These are phyloP conservation scores for Drosophila insularis DNA, from an alignment of 1,140 invertebrate genomes.

Conservation along the genomic window DNA sequence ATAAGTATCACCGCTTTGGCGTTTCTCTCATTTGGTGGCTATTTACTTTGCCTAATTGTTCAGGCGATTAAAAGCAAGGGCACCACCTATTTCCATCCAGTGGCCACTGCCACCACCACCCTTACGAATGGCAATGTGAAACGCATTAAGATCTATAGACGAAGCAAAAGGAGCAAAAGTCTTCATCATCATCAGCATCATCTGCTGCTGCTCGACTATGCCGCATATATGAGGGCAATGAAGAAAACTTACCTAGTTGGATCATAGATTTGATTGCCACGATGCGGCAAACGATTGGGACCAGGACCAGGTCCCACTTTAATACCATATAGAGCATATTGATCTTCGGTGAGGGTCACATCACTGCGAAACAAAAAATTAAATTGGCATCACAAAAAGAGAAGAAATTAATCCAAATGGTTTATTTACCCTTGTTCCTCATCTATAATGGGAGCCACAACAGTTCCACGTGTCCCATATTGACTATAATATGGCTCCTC, in stretches of 20 bases:
- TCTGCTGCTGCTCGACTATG: conserved; percentile 50
- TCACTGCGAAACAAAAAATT: conserved; percentile 84
- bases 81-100: conserved; percentile 76
- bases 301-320: conserved; percentile 83
- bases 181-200: not conserved
- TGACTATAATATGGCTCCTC: conserved; percentile 94
- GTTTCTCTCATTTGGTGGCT: conserved; percentile 90
- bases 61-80: conserved; percentile 86
- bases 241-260: conserved; percentile 73
- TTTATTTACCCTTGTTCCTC: conserved; percentile 88
- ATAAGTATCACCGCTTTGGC: conserved; percentile 88
- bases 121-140: conserved; percentile 56
- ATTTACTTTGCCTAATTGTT: conserved; percentile 88
- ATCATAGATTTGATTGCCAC: conserved; percentile 81
- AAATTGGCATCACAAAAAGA: not conserved
- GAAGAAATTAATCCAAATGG: not conserved
- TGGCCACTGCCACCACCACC: conserved; percentile 74
- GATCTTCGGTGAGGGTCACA: conserved; percentile 89
- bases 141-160: conserved; percentile 75
- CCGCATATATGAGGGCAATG: conserved; percentile 38
- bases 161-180: conserved; percentile 42
- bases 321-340: conserved; percentile 90
- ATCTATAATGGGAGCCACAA: conserved; percentile 94
- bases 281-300: conserved; percentile 83
- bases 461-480: conserved; percentile 87